Evolutionary conservation across 2,888 invertebrate species (phyloP).

Genomic region (Drosophila picticornis): DNA sequence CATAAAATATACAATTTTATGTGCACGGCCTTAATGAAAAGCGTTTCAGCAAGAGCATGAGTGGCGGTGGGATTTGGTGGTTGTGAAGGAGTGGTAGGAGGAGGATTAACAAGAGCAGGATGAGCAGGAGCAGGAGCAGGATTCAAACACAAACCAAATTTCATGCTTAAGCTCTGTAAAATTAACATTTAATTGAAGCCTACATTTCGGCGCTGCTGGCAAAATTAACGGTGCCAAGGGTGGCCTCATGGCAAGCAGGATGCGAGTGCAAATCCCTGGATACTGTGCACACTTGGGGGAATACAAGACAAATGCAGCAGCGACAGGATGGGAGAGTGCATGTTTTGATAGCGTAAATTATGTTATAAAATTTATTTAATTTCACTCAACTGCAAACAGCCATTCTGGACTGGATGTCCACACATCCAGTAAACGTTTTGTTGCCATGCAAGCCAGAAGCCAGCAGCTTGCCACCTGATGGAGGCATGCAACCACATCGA

Average conservation of each 20-base stretch:
- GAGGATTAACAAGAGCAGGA: background rate
- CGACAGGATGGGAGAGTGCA: conserved; percentile 49
- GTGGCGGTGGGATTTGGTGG: background rate
- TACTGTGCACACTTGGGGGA: background rate
- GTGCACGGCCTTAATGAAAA: conserved; percentile 68
- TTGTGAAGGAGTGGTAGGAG: background rate
- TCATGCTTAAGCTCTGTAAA: conserved; percentile 82
- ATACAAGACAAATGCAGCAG: conserved; percentile 53
- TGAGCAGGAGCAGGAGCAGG: background rate
- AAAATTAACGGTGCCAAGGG: conserved; percentile 40
- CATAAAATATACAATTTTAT: conserved; percentile 70
- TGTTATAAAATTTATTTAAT: conserved; percentile 81
- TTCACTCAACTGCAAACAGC: conserved; percentile 58
- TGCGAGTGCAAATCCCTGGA: conserved; percentile 49
- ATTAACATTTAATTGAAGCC: conserved; percentile 81
- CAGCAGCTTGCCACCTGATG: conserved; percentile 10
- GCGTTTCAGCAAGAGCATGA: conserved; percentile 29
- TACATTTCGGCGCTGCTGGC: conserved; percentile 61
- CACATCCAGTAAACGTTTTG: conserved; percentile 61
- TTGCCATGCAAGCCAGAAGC: conserved; percentile 30
- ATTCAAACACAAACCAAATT: conserved; percentile 45
- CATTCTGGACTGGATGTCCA: conserved; percentile 7
- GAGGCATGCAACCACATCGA: conserved; percentile 19
- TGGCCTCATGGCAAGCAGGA: background rate
- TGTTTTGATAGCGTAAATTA: conserved; percentile 81